Evolutionary conservation across 2,888 invertebrate genomes (phyloP).

Genomic region (Sthenelais limicola): DNA sequence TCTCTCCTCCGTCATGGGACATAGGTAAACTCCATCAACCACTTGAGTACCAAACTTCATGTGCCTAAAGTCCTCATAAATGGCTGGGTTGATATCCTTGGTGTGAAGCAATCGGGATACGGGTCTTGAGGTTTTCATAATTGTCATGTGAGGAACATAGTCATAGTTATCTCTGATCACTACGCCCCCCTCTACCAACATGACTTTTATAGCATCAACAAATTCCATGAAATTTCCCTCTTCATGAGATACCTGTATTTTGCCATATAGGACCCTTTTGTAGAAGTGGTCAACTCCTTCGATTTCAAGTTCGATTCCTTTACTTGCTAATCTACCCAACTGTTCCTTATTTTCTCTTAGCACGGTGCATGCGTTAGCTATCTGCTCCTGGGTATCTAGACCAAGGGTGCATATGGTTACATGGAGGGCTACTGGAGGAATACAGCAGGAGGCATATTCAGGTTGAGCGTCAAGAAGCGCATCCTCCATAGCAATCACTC

Average conservation of each 20-base stretch:
- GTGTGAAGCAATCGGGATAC: constrained; percentile 61
- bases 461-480: constrained; percentile 65
- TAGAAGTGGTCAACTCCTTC: constrained; percentile 69
- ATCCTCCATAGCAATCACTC: constrained; percentile 64
- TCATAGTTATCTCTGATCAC: constrained; percentile 70
- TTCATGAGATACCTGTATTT: constrained; percentile 63
- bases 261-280: constrained; percentile 70
- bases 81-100: constrained; percentile 62
- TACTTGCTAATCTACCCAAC: constrained; percentile 43
- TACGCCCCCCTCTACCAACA: constrained; percentile 63
- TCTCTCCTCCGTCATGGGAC: constrained; percentile 67
- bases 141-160: constrained; percentile 72
- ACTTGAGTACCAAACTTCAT: constrained; percentile 66
- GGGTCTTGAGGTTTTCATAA: constrained; percentile 71
- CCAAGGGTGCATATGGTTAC: constrained; percentile 71
- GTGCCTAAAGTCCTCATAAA: constrained; percentile 64
- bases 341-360: constrained; percentile 49
- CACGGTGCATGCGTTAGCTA: constrained; percentile 58
- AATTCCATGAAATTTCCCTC: constrained; percentile 63
- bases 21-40: constrained; percentile 68
- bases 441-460: constrained; percentile 64
- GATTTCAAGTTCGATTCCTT: constrained; percentile 57
- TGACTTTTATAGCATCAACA: constrained; percentile 62
- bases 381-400: constrained; percentile 64
- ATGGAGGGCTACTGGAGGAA: constrained; percentile 67